Base-by-base conservation (phyloP, 2,888 invertebrate species). In the Hypselothyrea guttata region DNA sequence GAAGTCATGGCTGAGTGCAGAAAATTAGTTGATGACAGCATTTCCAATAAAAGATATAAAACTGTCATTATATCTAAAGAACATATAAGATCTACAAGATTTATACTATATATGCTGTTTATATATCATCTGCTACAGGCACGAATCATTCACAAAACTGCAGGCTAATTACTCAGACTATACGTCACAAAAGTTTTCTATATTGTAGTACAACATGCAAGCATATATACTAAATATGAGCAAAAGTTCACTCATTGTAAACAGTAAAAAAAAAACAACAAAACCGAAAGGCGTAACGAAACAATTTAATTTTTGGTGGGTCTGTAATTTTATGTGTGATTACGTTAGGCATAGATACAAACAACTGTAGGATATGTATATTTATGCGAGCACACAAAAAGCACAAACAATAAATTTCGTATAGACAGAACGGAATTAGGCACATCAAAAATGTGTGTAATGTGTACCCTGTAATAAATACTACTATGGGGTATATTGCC, bases 211-310 rank as follows among this genome's bases (percentile, higher is more conserved):
- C n/a, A n/a, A n/a, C n/a, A 33, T 15, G 5, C 45, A 44, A 22
- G 13, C 15, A 38, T 7, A 35, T 16, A 7, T 52, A 65, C 33
- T 55, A 42, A 45, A 58, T 34, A 40, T 22, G 22, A 22, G 22
- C 22, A 22, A 22, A 22, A 66, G 15, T 1, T 37, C 9, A 13
- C 1, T 15, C 15, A 37, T 37, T 15, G 15, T 42, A 31, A 35
- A 45, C 30, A 53, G 11, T 7, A 11, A 30, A 7, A 31, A 11
- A 40, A 2, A 40, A 40, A 18, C 15, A 45, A 40, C 22, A 51
- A 60, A 61, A 57, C 40, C 45, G 38, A 81, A 77, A 75, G 63
- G 70, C 82, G 70, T 72, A 82, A 72, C 75, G 61, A 54, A 81
- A 77, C 78, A 77, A 70, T 70, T 77, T 47, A 61, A 72, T 75